phyloP scores from a whole-genome alignment of 2,113 vertebrate species.

The Pholis gunnellus region DNA sequence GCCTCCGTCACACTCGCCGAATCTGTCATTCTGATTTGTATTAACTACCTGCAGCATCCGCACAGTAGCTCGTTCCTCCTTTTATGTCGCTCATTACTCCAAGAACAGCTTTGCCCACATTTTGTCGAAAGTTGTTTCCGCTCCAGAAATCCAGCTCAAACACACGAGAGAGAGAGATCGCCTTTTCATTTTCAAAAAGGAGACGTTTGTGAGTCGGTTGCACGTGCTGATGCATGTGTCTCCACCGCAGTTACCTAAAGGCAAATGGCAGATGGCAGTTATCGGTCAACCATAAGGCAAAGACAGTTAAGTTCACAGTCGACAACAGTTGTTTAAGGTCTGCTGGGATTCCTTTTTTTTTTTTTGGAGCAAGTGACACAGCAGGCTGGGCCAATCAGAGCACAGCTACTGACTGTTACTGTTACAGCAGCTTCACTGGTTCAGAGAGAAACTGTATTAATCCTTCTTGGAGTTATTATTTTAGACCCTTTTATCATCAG shows the following conservation, averaged over 20 bases:
- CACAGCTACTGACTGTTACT: neutral
- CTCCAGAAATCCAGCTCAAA: neutral
- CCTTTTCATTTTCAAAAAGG: slow-evolving; percentile 30
- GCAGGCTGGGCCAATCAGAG: slow-evolving; percentile 1
- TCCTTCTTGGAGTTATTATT: neutral
- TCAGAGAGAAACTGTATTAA: neutral
- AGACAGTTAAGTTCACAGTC: neutral
- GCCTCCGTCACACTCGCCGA: neutral
- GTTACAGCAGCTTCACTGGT: neutral
- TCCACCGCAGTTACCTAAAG: neutral
- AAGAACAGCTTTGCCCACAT: neutral
- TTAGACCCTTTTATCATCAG: neutral
- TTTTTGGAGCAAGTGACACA: neutral
- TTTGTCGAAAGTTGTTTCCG: slow-evolving; percentile 2
- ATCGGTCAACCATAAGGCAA: slow-evolving; percentile 46
- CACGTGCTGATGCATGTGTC: neutral
- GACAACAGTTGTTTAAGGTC: slow-evolving; percentile 4
- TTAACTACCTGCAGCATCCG: neutral
- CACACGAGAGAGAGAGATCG: slow-evolving; percentile 12
- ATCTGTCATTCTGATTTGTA: neutral
- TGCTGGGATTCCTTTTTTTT: too few relatives aligned
- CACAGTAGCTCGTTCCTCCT: neutral
- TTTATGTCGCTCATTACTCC: slow-evolving; percentile 39
- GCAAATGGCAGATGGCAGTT: slow-evolving; percentile 47
- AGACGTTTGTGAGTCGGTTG: neutral